Conservation (phyloP, 2,797 vertebrate genomes). For the Characodon lateralis region DNA sequence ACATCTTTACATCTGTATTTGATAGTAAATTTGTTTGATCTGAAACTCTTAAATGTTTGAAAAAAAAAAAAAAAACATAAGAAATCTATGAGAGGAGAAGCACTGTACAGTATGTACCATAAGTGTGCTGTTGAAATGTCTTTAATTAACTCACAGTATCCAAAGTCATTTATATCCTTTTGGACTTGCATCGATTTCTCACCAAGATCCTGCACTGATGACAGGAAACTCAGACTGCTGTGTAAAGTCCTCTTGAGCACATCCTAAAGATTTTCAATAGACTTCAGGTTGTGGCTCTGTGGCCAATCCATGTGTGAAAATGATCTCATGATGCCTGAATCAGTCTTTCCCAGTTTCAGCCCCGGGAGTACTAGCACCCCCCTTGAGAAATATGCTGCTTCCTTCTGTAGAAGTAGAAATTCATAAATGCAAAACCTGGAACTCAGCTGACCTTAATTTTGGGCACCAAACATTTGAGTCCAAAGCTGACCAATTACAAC, state of each 20-base stretch:
- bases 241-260: not conserved
- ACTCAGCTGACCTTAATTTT: not conserved
- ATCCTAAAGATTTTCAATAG: conserved; percentile 8
- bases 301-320: conserved; percentile 5
- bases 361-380: too few relatives aligned
- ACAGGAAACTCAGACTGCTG: not conserved
- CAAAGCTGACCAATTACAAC: not conserved
- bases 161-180: not conserved
- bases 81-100: not conserved
- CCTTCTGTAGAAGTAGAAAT: not conserved
- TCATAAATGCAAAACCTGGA: not conserved
- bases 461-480: not conserved
- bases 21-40: not conserved
- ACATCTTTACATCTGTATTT: too few relatives aligned
- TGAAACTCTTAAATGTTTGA: not conserved
- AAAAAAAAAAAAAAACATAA: not conserved
- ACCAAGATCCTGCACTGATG: not conserved
- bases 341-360: not conserved
- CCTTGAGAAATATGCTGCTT: not conserved
- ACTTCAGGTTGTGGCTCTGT: not conserved
- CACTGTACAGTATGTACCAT: not conserved
- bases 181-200: not conserved
- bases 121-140: not conserved
- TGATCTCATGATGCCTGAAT: not conserved
- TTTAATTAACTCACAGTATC: not conserved